phyloP scores from a whole-genome alignment of 2,888 invertebrate species.

The Chrysolina oricalcia region DNA sequence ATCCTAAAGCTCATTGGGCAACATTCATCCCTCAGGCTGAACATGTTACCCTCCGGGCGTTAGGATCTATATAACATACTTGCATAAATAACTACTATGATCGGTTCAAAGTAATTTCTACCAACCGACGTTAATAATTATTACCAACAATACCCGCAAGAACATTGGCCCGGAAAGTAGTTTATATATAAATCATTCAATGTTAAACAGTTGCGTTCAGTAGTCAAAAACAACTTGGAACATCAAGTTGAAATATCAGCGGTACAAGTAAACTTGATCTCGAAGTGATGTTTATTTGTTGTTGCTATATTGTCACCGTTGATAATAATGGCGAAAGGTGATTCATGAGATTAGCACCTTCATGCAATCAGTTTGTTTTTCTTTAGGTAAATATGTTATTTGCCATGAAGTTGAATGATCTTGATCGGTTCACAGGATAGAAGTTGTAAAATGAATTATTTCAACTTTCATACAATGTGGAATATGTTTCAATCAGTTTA shows the following conservation, averaged over 20 bases:
- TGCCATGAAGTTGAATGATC: constrained; percentile 2
- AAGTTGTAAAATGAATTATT: not conserved
- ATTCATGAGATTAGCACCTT: not conserved
- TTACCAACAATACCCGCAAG: too few relatives aligned
- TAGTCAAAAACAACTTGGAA: not conserved
- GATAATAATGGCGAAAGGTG: not conserved
- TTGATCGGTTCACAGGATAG: not conserved
- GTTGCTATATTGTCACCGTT: not conserved
- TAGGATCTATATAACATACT: too few relatives aligned
- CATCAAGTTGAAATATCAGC: not conserved
- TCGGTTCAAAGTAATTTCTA: too few relatives aligned
- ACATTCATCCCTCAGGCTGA: too few relatives aligned
- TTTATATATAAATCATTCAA: too few relatives aligned
- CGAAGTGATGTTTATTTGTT: not conserved
- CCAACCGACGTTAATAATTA: too few relatives aligned
- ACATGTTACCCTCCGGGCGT: too few relatives aligned
- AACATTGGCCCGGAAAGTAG: too few relatives aligned
- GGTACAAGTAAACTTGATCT: not conserved
- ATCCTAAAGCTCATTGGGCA: too few relatives aligned
- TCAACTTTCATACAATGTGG: not conserved
- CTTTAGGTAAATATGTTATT: not conserved
- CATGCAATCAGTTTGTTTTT: constrained; percentile 4
- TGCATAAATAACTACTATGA: too few relatives aligned
- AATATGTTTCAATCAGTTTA: too few relatives aligned
- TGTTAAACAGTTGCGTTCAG: too few relatives aligned